Evolutionary conservation across 2,888 invertebrate genomes (phyloP), one percentile per base, ranked within the genome.

Genomic region (Meiosimyza platycephala): DNA sequence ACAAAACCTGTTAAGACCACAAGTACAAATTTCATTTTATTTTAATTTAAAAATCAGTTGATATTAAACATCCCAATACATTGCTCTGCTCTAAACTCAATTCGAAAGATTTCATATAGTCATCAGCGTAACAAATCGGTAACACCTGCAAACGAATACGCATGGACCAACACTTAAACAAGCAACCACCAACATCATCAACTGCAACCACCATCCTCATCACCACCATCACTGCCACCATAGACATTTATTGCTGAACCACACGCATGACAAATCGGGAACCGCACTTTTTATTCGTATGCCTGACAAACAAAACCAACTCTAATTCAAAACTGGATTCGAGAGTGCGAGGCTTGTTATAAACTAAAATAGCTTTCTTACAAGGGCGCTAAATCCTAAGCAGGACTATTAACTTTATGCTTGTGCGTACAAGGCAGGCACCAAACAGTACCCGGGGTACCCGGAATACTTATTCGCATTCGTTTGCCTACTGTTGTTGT

Each of bases 391-490:
- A 81, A 81, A 80, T 74, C 80, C 70, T 76, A 77, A 75, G 76
- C 73, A 79, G 81, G 81, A 79, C 85, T 83, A 85, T 84, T 84
- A 84, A 84, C 84, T 84, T 85, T 81, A 80, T 82, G 83, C 80
- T 48, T 40, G 40, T 40, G 40, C 40, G 47, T 55, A 40, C 64
- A 64, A 51, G 50, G 50, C 15, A 50, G 28, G 22, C 40, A 52
- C 59, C 60, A 69, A 33, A 15, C 47, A 48, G 60, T n/a, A 51
- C 18, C 40, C 51, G 51, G 40, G 33, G 40, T 33, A 16, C 1
- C 50, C 63, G 40, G 13, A 48, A 13, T 48, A 55, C 62, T 47
- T 40, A 40, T 40, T 48, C 16, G 22, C 47, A 63, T 16, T 50
- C 50, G 60, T 33, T 50, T 69, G 60, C 60, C 11, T 40, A 33